Evolutionary conservation across 2,888 invertebrate species (phyloP).

Genomic region (Sclerodermus sp.): DNA sequence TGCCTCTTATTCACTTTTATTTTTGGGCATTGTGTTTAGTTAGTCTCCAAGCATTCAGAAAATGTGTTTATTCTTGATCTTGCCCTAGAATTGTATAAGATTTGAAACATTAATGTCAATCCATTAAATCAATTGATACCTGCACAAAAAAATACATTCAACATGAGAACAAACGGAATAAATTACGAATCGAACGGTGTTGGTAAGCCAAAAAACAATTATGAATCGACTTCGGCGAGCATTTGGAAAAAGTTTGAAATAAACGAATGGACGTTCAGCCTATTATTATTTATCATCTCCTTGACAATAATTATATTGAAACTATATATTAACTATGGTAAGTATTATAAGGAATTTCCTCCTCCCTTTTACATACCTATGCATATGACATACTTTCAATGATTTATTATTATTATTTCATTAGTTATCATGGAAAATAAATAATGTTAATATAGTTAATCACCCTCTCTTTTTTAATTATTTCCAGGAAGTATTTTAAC

Average conservation of each 20-base stretch:
- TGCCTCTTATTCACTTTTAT: conserved; percentile 30
- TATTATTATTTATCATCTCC: conserved; percentile 35
- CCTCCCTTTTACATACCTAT: too few species aligned
- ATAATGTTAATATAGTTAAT: neutral
- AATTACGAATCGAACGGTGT: too few species aligned
- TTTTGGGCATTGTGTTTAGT: conserved; percentile 18
- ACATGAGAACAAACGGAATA: neutral
- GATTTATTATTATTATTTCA: neutral
- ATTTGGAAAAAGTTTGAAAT: conserved; percentile 28
- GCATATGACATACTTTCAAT: neutral
- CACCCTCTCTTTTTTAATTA: conserved; percentile 2
- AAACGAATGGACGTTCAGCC: conserved; percentile 41
- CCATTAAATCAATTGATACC: too few species aligned
- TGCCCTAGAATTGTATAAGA: too few species aligned
- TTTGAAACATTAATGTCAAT: too few species aligned
- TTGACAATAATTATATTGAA: conserved; percentile 38
- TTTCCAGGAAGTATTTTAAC: neutral
- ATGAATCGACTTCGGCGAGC: conserved; percentile 5
- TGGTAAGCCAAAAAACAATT: too few species aligned
- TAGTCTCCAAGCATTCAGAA: too few species aligned
- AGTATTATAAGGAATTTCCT: conserved; percentile 10
- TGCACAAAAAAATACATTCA: too few species aligned
- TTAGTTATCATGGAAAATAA: conserved; percentile 6
- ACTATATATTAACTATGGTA: conserved; percentile 40
- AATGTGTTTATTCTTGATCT: too few species aligned